These are phyloP conservation scores for Drosophila oshimai DNA, from an alignment of 1,140 invertebrate genomes.

Conservation along the genomic window DNA sequence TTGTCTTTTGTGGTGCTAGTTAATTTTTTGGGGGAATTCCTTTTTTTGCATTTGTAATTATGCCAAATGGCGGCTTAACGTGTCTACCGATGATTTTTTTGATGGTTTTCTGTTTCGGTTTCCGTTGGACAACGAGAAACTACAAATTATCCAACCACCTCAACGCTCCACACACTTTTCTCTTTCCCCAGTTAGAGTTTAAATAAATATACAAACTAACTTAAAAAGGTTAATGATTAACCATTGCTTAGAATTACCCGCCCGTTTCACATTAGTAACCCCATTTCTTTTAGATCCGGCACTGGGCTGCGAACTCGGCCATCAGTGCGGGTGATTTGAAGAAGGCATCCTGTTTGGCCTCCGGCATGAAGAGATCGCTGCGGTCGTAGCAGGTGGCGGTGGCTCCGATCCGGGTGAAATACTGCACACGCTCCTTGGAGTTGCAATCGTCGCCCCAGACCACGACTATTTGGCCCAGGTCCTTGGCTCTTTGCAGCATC, in stretches of 20 bases:
- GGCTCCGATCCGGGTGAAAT: conserved; percentile 92
- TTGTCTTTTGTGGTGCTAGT: conserved; percentile 44
- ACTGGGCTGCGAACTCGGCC: conserved; percentile 71
- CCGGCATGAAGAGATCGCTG: conserved; percentile 85
- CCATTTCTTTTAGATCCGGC: conserved; percentile 41
- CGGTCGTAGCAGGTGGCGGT: conserved; percentile 97
- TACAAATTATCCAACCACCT: conserved; percentile 19
- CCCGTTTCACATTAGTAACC: conserved; percentile 10
- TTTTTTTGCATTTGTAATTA: conserved; percentile 38
- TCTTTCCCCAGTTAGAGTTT: conserved; percentile 21
- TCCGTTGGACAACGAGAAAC: conserved; percentile 22
- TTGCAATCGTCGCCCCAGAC: conserved; percentile 98
- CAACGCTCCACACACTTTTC: conserved; percentile 22
- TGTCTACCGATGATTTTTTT: conserved; percentile 15
- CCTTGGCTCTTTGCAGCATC: conserved; percentile 89
- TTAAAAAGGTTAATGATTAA: conserved; percentile 29
- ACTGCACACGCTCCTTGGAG: conserved; percentile 90
- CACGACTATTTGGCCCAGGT: conserved; percentile 92
- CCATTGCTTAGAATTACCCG: conserved; percentile 37
- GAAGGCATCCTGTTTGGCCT: conserved; percentile 63
- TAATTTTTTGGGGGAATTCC: conserved; percentile 31
- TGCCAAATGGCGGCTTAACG: conserved; percentile 36
- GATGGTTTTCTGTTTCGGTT: conserved; percentile 23
- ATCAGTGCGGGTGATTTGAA: conserved; percentile 69
- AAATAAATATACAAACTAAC: conserved; percentile 41